Conservation (phyloP, 2,113 vertebrate genomes). For the Fregata magnificens region DNA sequence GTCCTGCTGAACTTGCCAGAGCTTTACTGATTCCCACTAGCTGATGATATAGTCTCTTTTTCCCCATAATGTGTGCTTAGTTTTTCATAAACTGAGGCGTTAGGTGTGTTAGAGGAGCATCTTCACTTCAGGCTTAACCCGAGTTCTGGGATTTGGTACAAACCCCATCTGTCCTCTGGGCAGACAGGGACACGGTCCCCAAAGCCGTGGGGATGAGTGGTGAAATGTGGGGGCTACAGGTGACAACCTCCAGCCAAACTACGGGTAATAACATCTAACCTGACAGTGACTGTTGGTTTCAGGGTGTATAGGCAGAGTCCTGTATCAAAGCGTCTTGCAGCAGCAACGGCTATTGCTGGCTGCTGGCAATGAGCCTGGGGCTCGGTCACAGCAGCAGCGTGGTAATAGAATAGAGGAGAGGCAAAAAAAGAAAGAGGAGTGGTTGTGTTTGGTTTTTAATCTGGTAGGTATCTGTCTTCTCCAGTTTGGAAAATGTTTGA, state of each 20-base stretch:
- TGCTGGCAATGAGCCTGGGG: neutral
- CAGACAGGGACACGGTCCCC: neutral
- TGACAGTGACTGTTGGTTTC: neutral
- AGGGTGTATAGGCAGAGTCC: neutral
- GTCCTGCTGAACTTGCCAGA: neutral
- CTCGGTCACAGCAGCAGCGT: neutral
- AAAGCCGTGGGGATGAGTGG: neutral
- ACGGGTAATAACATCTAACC: neutral
- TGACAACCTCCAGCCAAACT: neutral
- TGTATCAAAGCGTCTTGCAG: neutral
- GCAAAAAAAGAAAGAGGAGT: neutral
- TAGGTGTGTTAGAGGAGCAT: neutral
- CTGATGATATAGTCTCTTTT: neutral
- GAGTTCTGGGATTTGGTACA: neutral
- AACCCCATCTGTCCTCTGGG: neutral
- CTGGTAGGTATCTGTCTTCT: neutral
- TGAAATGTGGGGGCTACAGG: rapidly evolving
- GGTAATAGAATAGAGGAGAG: neutral
- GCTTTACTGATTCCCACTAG: neutral
- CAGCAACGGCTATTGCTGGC: neutral
- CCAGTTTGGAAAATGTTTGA: neutral
- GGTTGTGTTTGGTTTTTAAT: neutral
- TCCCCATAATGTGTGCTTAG: neutral
- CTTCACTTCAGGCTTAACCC: neutral
- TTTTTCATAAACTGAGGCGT: neutral